These are phyloP conservation scores for Notarius quadriscutis DNA, from an alignment of 2,113 vertebrate species.

Conservation along the genomic window DNA sequence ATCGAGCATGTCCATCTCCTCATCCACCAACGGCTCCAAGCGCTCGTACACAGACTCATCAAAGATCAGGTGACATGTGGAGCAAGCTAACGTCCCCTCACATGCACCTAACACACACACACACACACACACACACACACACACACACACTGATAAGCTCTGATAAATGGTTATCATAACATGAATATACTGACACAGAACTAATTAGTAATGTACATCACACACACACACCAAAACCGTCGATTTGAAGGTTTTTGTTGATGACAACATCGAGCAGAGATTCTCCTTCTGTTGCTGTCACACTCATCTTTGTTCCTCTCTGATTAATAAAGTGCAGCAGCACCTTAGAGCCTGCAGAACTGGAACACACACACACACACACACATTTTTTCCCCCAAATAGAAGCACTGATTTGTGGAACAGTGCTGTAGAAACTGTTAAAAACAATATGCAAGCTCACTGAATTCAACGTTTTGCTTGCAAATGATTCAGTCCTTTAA, in stretches of 20 bases:
- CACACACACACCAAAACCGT: conserved; percentile 66
- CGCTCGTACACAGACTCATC: conserved; percentile 68
- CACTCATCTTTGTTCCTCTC: conserved; percentile 64
- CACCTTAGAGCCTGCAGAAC: conserved; percentile 52
- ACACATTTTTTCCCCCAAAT: background rate
- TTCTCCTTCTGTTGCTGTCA: conserved; percentile 72
- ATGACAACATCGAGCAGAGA: conserved; percentile 73
- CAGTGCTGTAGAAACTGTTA: background rate
- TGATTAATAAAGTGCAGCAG: conserved; percentile 73
- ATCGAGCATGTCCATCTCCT: conserved; percentile 80
- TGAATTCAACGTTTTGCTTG: background rate
- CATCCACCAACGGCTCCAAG: conserved; percentile 66
- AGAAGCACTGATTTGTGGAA: no score
- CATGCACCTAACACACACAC: conserved; percentile 68
- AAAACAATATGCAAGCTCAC: background rate
- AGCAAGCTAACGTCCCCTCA: conserved; percentile 76
- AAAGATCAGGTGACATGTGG: conserved; percentile 80
- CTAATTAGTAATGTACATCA: background rate
- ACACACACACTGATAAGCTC: background rate
- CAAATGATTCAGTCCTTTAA: background rate
- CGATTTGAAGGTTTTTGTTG: conserved; percentile 73
- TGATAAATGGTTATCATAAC: background rate
- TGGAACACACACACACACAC: conserved; percentile 33
- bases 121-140: conserved; percentile 15
- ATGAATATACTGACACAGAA: background rate